phyloP scores from a whole-genome alignment of 2,797 vertebrate species.

The Heteromormyrus szaboi region DNA sequence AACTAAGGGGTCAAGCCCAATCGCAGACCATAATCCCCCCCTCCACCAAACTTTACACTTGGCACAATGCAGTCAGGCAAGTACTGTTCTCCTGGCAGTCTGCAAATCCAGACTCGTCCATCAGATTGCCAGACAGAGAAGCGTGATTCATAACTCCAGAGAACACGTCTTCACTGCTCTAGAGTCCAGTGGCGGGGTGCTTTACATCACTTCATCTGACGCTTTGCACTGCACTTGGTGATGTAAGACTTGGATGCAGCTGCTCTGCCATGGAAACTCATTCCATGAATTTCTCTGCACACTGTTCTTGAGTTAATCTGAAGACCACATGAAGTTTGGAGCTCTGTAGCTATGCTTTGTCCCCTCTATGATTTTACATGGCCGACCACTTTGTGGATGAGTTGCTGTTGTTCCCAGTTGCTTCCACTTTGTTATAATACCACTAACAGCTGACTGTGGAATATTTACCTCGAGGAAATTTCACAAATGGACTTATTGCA shows the following conservation, averaged over 20 bases:
- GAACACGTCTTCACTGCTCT: not conserved
- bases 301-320: not conserved
- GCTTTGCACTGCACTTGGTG: too few relatives aligned
- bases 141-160: not conserved
- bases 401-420: not conserved
- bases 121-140: not conserved
- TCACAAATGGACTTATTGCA: too few relatives aligned
- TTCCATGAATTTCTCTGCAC: not conserved
- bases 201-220: not conserved
- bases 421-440: not conserved
- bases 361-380: not conserved
- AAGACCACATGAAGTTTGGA: not conserved
- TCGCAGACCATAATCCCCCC: too few relatives aligned
- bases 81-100: not conserved
- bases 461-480: too few relatives aligned
- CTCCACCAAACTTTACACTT: not conserved
- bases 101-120: not conserved
- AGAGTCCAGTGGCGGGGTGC: too few relatives aligned
- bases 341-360: not conserved
- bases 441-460: too few relatives aligned
- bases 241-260: too few relatives aligned
- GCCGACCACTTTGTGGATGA: not conserved
- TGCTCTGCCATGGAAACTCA: not conserved
- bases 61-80: not conserved
- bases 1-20: too few relatives aligned